Base-by-base conservation (phyloP, 2,888 invertebrate genomes). In the Amorpha juglandis region DNA sequence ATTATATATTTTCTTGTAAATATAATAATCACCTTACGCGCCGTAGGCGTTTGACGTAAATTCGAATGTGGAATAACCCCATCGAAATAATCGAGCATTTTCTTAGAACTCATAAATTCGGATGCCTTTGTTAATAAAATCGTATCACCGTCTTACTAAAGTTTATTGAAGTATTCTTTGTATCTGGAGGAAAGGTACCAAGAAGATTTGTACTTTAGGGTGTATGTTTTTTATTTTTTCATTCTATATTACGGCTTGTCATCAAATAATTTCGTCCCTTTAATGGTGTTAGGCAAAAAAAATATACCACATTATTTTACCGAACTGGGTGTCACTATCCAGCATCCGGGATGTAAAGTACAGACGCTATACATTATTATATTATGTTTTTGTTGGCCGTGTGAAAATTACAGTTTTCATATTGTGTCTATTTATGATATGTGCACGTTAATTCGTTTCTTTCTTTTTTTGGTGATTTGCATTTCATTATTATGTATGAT, bases 1-100 rank as follows among this genome's bases (percentile, higher is more conserved):
- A 68, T 64, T 63, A 69, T 67, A 65, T 62, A 68, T 67, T 72
- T 72, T 72, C 67, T 68, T 69, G 68, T 62, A 42, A 69, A 9
- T 69, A 63, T 67, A 27, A 65, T 62, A 19, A 33, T 51, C 19
- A 19, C 16, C 9, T 16, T 35, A 19, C 12, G 55, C 63, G 48
- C 55, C 19, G 68, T 69, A 42, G 66, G 67, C 58, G 62, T 64
- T 51, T 70, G 69, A 69, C 68, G 70, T 58, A 70, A 16, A 47
- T 66, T 47, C 62, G n/a, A 53, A 35, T 35, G 53, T 21, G 66
- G 63, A 66, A 66, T 66, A 63, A 63, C 35, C 66, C 63, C 47
- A 16, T 53, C n/a, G 14, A 51, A 47, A 27, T 42, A 21, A 53
- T 42, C 6, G n/a, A 47, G 11, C 1, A 47, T 52, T 50, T 62